Evolutionary conservation across 1,140 invertebrate genomes (phyloP), one percentile per base, ranked within the genome.

Genomic region (Macrosteles quadrilineatus): DNA sequence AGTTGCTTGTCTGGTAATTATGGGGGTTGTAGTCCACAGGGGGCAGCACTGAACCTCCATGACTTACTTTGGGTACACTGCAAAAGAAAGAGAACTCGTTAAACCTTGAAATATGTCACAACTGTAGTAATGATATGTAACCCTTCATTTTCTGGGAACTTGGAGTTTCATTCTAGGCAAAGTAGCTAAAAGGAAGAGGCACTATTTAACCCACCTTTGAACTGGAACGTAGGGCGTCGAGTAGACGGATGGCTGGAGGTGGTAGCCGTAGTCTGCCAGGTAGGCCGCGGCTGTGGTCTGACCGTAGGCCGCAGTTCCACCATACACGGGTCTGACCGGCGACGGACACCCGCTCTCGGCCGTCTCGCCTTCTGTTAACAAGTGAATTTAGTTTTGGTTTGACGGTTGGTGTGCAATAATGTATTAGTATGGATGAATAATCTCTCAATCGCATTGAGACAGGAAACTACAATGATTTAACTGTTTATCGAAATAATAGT

Each of bases 191-290:
- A n/a, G n/a, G n/a, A n/a, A n/a, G n/a, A n/a, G n/a, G n/a, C n/a
- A n/a, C n/a, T n/a, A n/a, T n/a, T n/a, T n/a, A n/a, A n/a, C 32
- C n/a, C n/a, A 50, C 47, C 47, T 50, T 50, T 50, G 47, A 3
- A 50, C n/a, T 4, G 47, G 47, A 4, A 50, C 47, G 21, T 50
- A 50, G 47, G 14, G 14, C 21, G 47, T 21, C 6, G 47, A 17
- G 47, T 50, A 50, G 14, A 17, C 47, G 4, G 32, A 4, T 14
- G 32, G 32, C 21, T 50, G 47, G 14, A 50, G 21, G 47, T 50
- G 47, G 47, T 50, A 50, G 14, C 47, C 47, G 47, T 50, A 50
- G 47, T 50, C 47, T 4, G 47, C 47, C 47, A 50, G n/a, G 47
- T 50, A 50, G 21, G 47, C 14, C 3, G 14, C 14, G 6, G 47